A percentile compares a stretch with the other conserved stretches of the same genome.
phyloP scores from a whole-genome alignment of 2,797 vertebrate species.

The Chelon auratus region DNA sequence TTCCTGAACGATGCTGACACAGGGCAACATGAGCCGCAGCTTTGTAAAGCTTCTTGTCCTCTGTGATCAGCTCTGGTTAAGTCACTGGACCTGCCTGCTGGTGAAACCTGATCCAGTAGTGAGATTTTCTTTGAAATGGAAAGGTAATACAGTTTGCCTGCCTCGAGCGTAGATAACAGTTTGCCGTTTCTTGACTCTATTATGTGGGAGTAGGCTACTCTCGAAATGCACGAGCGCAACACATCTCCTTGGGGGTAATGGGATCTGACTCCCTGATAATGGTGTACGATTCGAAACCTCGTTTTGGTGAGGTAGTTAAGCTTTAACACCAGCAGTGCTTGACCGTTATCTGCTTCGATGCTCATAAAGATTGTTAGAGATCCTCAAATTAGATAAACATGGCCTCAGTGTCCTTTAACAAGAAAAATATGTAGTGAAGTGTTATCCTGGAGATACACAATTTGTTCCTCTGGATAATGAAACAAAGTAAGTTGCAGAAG shows the following conservation, averaged over 20 bases:
- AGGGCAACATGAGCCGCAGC: conserved; percentile 72
- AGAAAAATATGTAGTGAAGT: conserved; percentile 35
- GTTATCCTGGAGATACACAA: conserved; percentile 17
- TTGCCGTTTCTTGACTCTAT: conserved; percentile 55
- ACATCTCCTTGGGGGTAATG: conserved; percentile 57
- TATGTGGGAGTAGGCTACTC: conserved; percentile 56
- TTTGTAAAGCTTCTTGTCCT: conserved; percentile 63
- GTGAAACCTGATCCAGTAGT: conserved; percentile 72
- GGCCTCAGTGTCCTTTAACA: conserved; percentile 43
- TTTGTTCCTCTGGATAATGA: conserved; percentile 35
- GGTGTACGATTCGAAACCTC: conserved; percentile 61
- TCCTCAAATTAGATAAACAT: conserved; percentile 48
- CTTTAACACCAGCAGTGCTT: conserved; percentile 33
- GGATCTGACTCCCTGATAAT: conserved; percentile 63
- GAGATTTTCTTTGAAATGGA: conserved; percentile 75
- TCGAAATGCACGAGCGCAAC: conserved; percentile 62
- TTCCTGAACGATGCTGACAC: conserved; percentile 64
- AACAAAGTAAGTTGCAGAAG: conserved; percentile 24
- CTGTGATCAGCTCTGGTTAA: conserved; percentile 75
- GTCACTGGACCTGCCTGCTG: conserved; percentile 58
- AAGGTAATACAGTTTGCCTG: conserved; percentile 69
- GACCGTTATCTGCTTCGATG: conserved; percentile 52
- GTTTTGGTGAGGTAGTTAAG: conserved; percentile 56
- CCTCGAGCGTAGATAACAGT: conserved; percentile 64
- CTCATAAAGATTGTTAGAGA: conserved; percentile 45